Conservation (phyloP, 2,888 invertebrate genomes). For the Plebejus melissa region DNA sequence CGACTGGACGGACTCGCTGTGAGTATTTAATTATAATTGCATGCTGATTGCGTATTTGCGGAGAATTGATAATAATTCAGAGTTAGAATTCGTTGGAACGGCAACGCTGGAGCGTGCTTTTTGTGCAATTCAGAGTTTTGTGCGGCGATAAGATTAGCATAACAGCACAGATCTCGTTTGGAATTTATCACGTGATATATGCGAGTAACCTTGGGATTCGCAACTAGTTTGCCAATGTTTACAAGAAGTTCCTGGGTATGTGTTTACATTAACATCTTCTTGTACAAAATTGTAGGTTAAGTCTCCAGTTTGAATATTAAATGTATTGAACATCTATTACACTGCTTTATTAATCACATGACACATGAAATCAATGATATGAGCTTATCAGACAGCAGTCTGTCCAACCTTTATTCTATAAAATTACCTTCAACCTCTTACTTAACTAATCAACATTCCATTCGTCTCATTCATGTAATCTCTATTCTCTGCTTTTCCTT, state of each 20-base stretch:
- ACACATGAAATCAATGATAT: not conserved
- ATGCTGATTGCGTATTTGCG: conserved; percentile 27
- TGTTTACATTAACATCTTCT: not conserved
- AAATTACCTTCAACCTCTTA: not conserved
- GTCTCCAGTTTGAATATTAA: not conserved
- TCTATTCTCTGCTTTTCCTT: no score
- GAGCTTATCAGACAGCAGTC: not conserved
- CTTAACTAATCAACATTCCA: not conserved
- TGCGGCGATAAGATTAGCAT: not conserved
- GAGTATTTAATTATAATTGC: conserved; percentile 36
- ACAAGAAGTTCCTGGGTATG: conserved; percentile 10
- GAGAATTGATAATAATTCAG: not conserved
- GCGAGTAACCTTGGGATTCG: conserved; percentile 15
- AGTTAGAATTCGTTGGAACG: not conserved
- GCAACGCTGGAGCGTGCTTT: conserved; percentile 5
- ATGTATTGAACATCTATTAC: not conserved
- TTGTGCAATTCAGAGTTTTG: not conserved
- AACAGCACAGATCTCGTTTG: not conserved
- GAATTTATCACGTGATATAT: conserved; percentile 20
- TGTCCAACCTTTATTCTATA: not conserved
- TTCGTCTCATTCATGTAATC: no score
- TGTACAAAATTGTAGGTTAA: conserved; percentile 1
- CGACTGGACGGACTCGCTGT: conserved; percentile 34
- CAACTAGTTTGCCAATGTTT: conserved; percentile 18
- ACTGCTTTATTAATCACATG: not conserved